These are phyloP conservation scores for Antennarius striatus DNA, from an alignment of 2,113 vertebrate genomes.

Conservation along the genomic window DNA sequence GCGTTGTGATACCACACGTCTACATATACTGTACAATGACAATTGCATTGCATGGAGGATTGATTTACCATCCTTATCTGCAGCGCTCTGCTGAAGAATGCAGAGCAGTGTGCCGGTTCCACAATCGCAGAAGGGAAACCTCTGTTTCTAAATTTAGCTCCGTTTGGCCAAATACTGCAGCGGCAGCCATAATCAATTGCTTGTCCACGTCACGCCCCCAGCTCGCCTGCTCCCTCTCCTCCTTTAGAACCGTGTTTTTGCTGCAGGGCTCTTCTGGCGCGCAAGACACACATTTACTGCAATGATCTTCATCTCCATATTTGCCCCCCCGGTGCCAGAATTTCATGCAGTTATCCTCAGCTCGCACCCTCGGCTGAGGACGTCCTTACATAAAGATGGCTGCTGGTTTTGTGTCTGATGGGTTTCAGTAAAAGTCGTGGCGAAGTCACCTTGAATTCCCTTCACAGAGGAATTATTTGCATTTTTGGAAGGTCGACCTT, in stretches of 20 bases:
- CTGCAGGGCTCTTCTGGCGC: slow-evolving; percentile 15
- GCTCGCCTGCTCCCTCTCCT: slow-evolving; percentile 15
- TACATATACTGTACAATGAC: not conserved
- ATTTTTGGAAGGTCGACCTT: slow-evolving; percentile 37
- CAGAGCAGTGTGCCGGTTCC: slow-evolving; percentile 51
- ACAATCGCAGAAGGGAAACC: slow-evolving; percentile 71
- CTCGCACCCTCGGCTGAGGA: slow-evolving; percentile 10
- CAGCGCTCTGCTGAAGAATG: slow-evolving; percentile 65
- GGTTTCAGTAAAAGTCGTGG: slow-evolving; percentile 24
- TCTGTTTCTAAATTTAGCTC: slow-evolving; percentile 76
- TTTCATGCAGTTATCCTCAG: slow-evolving; percentile 19
- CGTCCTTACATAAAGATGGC: slow-evolving; percentile 17
- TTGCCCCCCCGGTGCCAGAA: not conserved
- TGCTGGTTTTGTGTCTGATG: slow-evolving; percentile 13
- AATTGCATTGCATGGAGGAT: slow-evolving; percentile 2
- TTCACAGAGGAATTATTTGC: slow-evolving; percentile 2
- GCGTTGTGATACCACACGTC: slow-evolving; percentile 22
- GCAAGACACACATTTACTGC: slow-evolving; percentile 19
- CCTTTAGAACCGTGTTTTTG: slow-evolving; percentile 25
- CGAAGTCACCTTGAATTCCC: slow-evolving; percentile 9
- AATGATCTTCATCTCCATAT: slow-evolving; percentile 13
- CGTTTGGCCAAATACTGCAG: slow-evolving; percentile 62
- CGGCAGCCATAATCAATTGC: slow-evolving; percentile 66
- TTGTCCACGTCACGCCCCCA: slow-evolving; percentile 56
- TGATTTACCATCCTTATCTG: slow-evolving; percentile 13